Evolutionary conservation across 1,140 invertebrate species (phyloP), one percentile per base, ranked within the genome.

Genomic region (Melipona quadrifasciata): DNA sequence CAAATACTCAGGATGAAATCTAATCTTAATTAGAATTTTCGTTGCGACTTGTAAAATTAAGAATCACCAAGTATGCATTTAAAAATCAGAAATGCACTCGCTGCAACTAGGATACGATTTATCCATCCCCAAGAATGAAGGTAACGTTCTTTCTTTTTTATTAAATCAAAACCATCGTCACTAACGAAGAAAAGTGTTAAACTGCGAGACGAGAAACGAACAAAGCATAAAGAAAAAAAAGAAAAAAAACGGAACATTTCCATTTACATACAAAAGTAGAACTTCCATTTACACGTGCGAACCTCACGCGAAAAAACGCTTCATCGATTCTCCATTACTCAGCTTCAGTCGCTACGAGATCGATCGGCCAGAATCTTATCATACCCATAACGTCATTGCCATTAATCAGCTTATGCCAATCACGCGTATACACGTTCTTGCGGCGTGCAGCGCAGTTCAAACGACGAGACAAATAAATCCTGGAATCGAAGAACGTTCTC

Each of bases 321-420:
- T 0, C 34, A 71, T 47, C 68, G 39, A 71, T 71, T 47, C 19
- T 21, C 1, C 67, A 68, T 68, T 68, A 53, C 24, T 39, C 39
- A 47, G 21, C 14, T 19, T 47, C 11, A 39, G 39, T 16, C 47
- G 11, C 55, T 55, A 1, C 11, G 16, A 31, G 21, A 74, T 55
- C 72, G 47, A 74, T 74, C 72, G n/a, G 21, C 53, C 51, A 24
- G 5, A 34, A 58, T 75, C 73, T 75, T 75, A 75, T 57, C 73
- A 34, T 75, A 75, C 73, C 73, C 73, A 57, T 75, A 75, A 75
- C 53, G 31, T 21, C 72, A 74, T 74, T 27, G 53, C 27, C 72
- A 74, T 75, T 31, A 75, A 75, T 75, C 73, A 75, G 55, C 31
- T 31, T 34, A 47, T 47, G 10, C 70, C 27, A 27, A 51, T 51